Percentiles rank a stretch among this genome's conserved stretches.
phyloP scores from a whole-genome alignment of 2,797 vertebrate species.

The Galago senegalensis region DNA sequence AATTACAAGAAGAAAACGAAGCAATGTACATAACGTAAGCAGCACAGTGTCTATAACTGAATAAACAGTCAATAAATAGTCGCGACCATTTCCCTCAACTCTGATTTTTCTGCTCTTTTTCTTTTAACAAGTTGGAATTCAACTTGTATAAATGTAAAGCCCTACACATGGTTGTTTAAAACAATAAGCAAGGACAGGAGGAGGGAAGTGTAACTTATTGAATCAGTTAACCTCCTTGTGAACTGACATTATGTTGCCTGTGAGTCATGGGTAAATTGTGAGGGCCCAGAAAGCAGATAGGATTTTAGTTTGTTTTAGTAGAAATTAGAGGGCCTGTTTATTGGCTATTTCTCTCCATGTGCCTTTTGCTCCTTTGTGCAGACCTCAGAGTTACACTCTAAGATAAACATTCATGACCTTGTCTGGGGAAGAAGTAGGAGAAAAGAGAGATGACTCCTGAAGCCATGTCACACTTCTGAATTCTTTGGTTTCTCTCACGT shows the following conservation, averaged over 20 bases:
- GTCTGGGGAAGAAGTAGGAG: not conserved
- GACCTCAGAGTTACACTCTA: not conserved
- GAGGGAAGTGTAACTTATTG: not conserved
- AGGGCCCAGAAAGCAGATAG: not conserved
- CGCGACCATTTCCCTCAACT: not conserved
- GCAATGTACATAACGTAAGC: not conserved
- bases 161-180: not conserved
- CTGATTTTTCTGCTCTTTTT: not conserved
- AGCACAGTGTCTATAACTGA: not conserved
- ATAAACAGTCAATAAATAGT: not conserved
- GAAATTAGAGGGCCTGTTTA: not conserved
- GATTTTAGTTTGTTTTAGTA: not conserved
- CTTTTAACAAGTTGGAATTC: constrained; percentile 32
- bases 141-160: not conserved
- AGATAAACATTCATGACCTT: not conserved
- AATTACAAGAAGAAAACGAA: not conserved
- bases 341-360: not conserved
- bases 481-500: not conserved
- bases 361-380: constrained; percentile 6
- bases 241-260: not conserved
- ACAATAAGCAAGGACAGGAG: constrained; percentile 2
- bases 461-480: not conserved
- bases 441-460: not conserved
- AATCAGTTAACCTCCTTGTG: not conserved
- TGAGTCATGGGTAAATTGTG: not conserved